A percentile compares a stretch with the other conserved stretches of the same genome.
phyloP scores from a whole-genome alignment of 2,113 vertebrate genomes.

The Dipodomys ordii region DNA sequence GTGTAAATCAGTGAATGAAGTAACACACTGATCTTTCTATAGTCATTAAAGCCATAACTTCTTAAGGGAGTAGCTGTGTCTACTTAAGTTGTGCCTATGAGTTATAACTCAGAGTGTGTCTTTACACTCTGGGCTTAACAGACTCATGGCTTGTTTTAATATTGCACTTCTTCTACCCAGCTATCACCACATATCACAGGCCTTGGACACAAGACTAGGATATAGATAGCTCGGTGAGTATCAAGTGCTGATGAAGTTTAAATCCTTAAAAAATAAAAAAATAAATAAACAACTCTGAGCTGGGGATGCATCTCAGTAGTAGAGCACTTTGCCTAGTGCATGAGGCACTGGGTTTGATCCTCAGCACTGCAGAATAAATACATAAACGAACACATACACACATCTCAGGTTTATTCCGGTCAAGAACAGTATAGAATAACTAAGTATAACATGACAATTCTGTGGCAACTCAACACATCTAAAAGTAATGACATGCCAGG shows the following conservation, averaged over 20 bases:
- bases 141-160: conserved; percentile 91
- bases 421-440: conserved; percentile 13
- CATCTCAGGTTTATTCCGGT: neutral
- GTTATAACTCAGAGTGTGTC: conserved; percentile 95
- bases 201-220: conserved; percentile 82
- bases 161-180: conserved; percentile 94
- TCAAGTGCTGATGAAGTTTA: conserved; percentile 90
- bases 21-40: neutral
- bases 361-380: neutral
- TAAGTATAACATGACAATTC: neutral
- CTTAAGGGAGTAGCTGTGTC: neutral
- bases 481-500: neutral
- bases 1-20: conserved; percentile 35
- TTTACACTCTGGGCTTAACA: conserved; percentile 96
- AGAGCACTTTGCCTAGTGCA: neutral
- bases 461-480: conserved; percentile 4
- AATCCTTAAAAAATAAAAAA: neutral
- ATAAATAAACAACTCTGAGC: neutral
- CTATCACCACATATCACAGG: conserved; percentile 88
- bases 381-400: neutral
- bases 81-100: conserved; percentile 92
- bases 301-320: neutral
- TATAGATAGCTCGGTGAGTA: conserved; percentile 93
- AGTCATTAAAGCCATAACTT: neutral
- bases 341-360: neutral